These are phyloP conservation scores for Pseudopodoces humilis DNA, from an alignment of 2,113 vertebrate species.

Conservation along the genomic window DNA sequence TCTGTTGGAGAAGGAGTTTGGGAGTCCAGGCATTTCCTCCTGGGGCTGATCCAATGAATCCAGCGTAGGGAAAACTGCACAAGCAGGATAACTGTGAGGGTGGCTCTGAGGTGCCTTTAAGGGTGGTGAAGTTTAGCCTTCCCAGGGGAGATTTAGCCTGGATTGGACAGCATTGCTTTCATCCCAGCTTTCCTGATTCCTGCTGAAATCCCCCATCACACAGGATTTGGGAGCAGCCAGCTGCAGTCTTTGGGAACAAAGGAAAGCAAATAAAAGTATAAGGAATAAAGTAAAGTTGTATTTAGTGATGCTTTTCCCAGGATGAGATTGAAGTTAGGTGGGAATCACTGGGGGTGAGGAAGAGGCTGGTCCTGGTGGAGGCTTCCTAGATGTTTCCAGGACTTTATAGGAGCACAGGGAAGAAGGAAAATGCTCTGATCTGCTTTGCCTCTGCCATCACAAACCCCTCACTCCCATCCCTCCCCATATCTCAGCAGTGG, in stretches of 20 bases:
- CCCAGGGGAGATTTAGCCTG: neutral
- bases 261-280: neutral
- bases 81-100: neutral
- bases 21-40: neutral
- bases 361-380: neutral
- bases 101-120: neutral
- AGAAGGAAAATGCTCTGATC: neutral
- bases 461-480: neutral
- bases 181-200: neutral
- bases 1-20: neutral
- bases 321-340: neutral
- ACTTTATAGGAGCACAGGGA: neutral
- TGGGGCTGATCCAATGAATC: neutral
- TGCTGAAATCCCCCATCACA: neutral
- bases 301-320: neutral
- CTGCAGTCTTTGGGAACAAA: neutral
- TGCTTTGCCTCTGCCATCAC: neutral
- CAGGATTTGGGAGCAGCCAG: neutral
- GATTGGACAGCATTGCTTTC: neutral
- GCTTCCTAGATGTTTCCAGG: neutral
- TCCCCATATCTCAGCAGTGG: neutral
- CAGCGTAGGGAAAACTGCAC: accelerated
- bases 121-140: neutral
- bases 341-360: neutral
- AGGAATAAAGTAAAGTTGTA: neutral